Conservation (phyloP, 2,797 vertebrate species). For the Semotilus atromaculatus region DNA sequence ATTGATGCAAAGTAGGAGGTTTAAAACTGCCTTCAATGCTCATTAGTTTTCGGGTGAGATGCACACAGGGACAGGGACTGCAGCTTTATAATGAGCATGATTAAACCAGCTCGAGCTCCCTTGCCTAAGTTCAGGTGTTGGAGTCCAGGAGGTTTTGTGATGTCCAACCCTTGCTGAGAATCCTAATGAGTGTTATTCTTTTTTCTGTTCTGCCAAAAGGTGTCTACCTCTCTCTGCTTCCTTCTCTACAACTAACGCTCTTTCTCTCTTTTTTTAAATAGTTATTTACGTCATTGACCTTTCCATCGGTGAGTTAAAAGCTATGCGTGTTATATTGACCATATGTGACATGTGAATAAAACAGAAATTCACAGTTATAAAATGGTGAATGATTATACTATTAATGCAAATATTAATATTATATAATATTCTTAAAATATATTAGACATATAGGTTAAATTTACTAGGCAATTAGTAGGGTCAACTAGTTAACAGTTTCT, state of each 20-base stretch:
- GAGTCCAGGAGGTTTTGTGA: conserved; percentile 43
- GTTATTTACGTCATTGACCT: conserved; percentile 71
- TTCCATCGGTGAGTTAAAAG: conserved; percentile 64
- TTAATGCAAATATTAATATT: background rate
- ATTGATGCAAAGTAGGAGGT: conserved; percentile 73
- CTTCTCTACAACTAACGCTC: background rate
- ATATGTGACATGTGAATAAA: conserved; percentile 5
- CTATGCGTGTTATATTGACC: conserved; percentile 2
- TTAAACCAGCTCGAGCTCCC: conserved; percentile 58
- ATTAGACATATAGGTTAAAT: background rate
- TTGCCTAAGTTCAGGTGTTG: conserved; percentile 49
- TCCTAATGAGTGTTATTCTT: conserved; percentile 63
- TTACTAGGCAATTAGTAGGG: background rate
- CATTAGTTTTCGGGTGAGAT: conserved; percentile 70
- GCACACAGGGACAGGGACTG: conserved; percentile 63
- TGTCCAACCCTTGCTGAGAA: conserved; percentile 46
- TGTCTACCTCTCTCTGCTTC: background rate
- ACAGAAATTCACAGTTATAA: background rate
- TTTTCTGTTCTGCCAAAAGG: conserved; percentile 8
- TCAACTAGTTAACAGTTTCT: background rate
- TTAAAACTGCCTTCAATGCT: conserved; percentile 66
- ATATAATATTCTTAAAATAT: background rate
- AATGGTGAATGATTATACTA: background rate
- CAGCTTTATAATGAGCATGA: conserved; percentile 68
- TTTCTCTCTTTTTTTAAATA: conserved; percentile 39